Percentiles rank a stretch among this genome's conserved stretches.
Evolutionary conservation across 2,888 invertebrate species (phyloP).

Genomic region (Cheilosia impressa): DNA sequence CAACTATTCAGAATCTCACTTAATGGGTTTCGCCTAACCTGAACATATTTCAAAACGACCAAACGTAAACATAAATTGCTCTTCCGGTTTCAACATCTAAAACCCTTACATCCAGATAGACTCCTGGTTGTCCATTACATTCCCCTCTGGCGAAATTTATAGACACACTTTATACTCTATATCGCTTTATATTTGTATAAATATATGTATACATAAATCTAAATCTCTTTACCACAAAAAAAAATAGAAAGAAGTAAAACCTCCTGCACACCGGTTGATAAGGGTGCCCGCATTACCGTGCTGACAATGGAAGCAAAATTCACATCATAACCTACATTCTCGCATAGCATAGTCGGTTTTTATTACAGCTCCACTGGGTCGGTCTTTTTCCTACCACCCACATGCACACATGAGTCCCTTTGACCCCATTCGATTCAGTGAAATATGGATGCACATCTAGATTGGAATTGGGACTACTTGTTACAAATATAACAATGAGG

Average conservation of each 20-base stretch:
- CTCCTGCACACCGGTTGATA: conserved; percentile 27
- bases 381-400: background rate
- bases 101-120: background rate
- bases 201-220: background rate
- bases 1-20: too few relatives aligned
- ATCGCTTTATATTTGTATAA: conserved; percentile 3
- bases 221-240: background rate
- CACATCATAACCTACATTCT: conserved; percentile 28
- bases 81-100: conserved; percentile 23
- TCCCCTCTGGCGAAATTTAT: background rate
- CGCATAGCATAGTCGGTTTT: conserved; percentile 11
- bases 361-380: conserved; percentile 16
- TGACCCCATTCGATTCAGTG: background rate
- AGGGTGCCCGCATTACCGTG: conserved; percentile 23
- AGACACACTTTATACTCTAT: background rate
- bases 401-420: conserved; percentile 1
- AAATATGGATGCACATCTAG: background rate
- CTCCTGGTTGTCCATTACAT: background rate
- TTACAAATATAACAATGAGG: background rate
- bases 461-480: background rate
- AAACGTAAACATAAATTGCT: conserved; percentile 25
- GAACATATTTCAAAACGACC: background rate
- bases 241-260: background rate
- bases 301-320: background rate
- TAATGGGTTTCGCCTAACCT: too few relatives aligned